These are phyloP conservation scores for Harpagoxenus sublaevis DNA, from an alignment of 2,888 invertebrate species.

Conservation along the genomic window DNA sequence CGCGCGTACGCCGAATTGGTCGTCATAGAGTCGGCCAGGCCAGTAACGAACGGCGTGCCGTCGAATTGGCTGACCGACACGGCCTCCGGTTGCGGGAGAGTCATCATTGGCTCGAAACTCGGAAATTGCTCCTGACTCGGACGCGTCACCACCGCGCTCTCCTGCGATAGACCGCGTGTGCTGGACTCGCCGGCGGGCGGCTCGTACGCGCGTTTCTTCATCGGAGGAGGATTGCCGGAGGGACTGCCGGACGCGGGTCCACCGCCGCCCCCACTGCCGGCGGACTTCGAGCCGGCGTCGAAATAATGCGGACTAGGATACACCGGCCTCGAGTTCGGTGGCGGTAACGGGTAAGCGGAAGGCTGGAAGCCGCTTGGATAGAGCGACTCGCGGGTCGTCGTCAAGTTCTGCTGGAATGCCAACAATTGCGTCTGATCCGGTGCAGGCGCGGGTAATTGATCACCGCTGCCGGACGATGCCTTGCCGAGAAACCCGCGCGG, in stretches of 20 bases:
- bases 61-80: conserved; percentile 82
- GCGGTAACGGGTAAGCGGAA: conserved; percentile 80
- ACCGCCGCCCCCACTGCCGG: conserved; percentile 57
- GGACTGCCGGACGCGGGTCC: conserved; percentile 65
- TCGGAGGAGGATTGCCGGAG: conserved; percentile 78
- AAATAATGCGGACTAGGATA: conserved; percentile 84
- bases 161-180: conserved; percentile 75
- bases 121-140: conserved; percentile 80
- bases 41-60: conserved; percentile 79
- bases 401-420: conserved; percentile 81
- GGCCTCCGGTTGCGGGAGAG: conserved; percentile 78
- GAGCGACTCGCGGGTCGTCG: conserved; percentile 80
- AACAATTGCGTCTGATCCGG: conserved; percentile 81
- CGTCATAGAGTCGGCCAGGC: conserved; percentile 80
- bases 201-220: conserved; percentile 84
- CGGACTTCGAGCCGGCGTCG: conserved; percentile 78
- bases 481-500: conserved; percentile 75
- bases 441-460: conserved; percentile 66
- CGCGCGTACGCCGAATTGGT: conserved; percentile 82
- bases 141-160: conserved; percentile 65
- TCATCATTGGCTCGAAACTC: conserved; percentile 83
- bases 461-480: conserved; percentile 49
- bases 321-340: conserved; percentile 80
- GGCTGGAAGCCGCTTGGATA: conserved; percentile 83
- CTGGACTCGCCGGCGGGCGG: conserved; percentile 61